Conservation (phyloP, 2,797 vertebrate species). For the Halcyon leucocephala region DNA sequence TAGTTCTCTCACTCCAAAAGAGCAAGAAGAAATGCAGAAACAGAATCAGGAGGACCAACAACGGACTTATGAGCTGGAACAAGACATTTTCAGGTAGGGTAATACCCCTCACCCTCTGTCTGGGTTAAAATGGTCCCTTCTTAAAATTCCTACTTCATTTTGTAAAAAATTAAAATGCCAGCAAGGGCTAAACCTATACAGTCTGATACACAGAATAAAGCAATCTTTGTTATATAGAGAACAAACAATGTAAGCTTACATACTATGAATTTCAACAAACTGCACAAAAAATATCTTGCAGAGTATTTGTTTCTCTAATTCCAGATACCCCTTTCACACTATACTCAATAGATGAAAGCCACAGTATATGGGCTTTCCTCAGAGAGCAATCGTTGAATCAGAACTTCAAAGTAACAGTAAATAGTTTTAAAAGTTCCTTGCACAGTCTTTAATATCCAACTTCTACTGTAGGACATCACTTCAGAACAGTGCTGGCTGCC, state of each 20-base stretch:
- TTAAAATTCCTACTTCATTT: not conserved
- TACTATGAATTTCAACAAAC: not conserved
- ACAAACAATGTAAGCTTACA: not conserved
- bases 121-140: not conserved
- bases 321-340: not conserved
- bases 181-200: not conserved
- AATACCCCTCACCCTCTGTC: not conserved
- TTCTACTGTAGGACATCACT: not conserved
- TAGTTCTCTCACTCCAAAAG: slow-evolving; percentile 85
- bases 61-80: slow-evolving; percentile 84
- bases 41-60: slow-evolving; percentile 88
- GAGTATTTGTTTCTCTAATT: not conserved
- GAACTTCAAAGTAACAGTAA: not conserved
- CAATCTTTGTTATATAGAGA: not conserved
- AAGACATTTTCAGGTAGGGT: slow-evolving; percentile 87
- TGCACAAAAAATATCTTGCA: not conserved
- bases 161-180: not conserved
- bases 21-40: slow-evolving; percentile 88
- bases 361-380: not conserved
- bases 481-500: not conserved
- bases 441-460: not conserved
- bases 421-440: not conserved
- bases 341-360: not conserved
- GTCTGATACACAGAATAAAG: not conserved
- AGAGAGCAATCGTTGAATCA: not conserved